phyloP scores from a whole-genome alignment of 2,888 invertebrate genomes.

The Rutpela maculata region DNA sequence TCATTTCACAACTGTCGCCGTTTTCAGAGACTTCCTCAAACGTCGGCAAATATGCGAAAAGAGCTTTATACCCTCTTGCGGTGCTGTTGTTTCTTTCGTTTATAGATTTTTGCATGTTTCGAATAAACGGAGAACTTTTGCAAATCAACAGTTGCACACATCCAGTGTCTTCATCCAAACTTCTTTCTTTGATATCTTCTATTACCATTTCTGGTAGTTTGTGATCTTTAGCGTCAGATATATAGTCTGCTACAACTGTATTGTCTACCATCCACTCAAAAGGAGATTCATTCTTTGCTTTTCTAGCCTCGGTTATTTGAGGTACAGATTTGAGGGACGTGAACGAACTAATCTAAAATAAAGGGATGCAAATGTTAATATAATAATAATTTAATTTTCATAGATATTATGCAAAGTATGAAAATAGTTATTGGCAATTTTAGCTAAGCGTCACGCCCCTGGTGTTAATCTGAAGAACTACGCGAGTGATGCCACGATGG shows the following conservation, averaged over 20 bases:
- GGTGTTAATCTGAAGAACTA: too few species aligned
- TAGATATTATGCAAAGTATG: too few species aligned
- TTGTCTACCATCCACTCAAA: conserved; percentile 81
- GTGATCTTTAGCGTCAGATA: conserved; percentile 79
- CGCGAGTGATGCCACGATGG: too few species aligned
- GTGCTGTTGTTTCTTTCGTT: conserved; percentile 68
- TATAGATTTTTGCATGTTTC: conserved; percentile 84
- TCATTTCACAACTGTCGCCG: conserved; percentile 80
- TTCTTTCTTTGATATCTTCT: conserved; percentile 76
- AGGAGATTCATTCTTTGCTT: conserved; percentile 71
- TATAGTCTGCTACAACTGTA: conserved; percentile 77
- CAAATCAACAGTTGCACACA: conserved; percentile 85
- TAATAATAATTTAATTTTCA: neutral
- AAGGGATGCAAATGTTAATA: conserved; percentile 8
- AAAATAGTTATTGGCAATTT: too few species aligned
- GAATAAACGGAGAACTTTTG: conserved; percentile 85
- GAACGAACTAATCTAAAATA: conserved; percentile 79
- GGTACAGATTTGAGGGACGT: conserved; percentile 72
- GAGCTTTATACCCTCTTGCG: conserved; percentile 66
- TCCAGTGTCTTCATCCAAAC: conserved; percentile 78
- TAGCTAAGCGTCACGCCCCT: too few species aligned
- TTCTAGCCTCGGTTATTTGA: conserved; percentile 67
- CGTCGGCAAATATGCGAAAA: conserved; percentile 81
- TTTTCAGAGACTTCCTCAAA: conserved; percentile 78
- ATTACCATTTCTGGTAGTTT: conserved; percentile 80